Evolutionary conservation across 2,888 invertebrate genomes (phyloP).

Genomic region (Dinocampus coccinellae): DNA sequence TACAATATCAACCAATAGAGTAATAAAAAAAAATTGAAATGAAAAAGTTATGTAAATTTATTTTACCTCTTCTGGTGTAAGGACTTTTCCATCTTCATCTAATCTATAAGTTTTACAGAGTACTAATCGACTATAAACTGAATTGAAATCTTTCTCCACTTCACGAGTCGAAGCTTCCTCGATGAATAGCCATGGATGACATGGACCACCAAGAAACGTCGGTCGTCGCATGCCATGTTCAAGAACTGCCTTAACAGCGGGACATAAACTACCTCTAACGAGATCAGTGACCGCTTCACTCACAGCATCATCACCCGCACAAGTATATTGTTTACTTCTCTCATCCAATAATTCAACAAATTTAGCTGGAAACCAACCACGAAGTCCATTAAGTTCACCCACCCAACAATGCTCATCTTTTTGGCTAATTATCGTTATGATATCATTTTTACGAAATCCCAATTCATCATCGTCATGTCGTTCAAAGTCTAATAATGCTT

Average conservation of each 20-base stretch:
- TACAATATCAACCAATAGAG: slow-evolving; percentile 22
- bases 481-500: slow-evolving; percentile 97
- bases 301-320: slow-evolving; percentile 97
- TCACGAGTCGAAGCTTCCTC: slow-evolving; percentile 97
- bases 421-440: slow-evolving; percentile 96
- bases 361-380: slow-evolving; percentile 97
- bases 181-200: slow-evolving; percentile 99
- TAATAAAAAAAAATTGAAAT: slow-evolving; percentile 23
- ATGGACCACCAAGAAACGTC: slow-evolving; percentile 87
- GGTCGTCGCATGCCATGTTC: slow-evolving; percentile 96
- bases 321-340: slow-evolving; percentile 89
- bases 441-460: slow-evolving; percentile 98
- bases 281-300: slow-evolving; percentile 97
- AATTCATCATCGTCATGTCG: slow-evolving; percentile 98
- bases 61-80: slow-evolving; percentile 95
- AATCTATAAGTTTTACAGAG: slow-evolving; percentile 97
- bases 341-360: slow-evolving; percentile 97
- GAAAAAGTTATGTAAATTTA: not conserved
- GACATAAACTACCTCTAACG: slow-evolving; percentile 93
- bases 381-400: slow-evolving; percentile 94
- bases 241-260: slow-evolving; percentile 92
- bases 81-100: slow-evolving; percentile 98
- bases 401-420: slow-evolving; percentile 99
- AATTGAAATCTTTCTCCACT: slow-evolving; percentile 97
- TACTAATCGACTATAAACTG: slow-evolving; percentile 96